Evolutionary conservation across 2,888 invertebrate species (phyloP).

Genomic region (Eristalis tenax): DNA sequence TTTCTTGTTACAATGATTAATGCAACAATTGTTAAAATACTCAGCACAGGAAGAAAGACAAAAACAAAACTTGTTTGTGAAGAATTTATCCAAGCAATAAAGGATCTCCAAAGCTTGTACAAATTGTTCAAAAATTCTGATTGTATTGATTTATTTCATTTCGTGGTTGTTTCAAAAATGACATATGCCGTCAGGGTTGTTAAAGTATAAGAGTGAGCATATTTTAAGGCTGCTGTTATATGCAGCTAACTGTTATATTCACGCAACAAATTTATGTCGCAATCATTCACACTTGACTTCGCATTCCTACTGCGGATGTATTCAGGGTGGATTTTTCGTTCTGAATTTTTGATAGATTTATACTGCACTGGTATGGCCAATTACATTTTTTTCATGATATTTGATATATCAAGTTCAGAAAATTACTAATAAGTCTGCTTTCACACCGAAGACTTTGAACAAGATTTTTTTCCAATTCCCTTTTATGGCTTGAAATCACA

Average conservation of each 20-base stretch:
- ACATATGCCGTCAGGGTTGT: not conserved
- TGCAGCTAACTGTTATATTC: not conserved
- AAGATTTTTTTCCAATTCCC: too few relatives aligned
- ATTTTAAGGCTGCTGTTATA: not conserved
- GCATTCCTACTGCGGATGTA: too few relatives aligned
- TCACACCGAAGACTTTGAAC: too few relatives aligned
- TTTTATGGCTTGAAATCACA: too few relatives aligned
- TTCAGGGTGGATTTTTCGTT: too few relatives aligned
- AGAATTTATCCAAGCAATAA: not conserved
- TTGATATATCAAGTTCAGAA: too few relatives aligned
- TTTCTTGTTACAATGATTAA: not conserved
- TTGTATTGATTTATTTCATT: not conserved
- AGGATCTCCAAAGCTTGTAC: not conserved
- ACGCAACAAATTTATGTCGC: too few relatives aligned
- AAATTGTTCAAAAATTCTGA: not conserved
- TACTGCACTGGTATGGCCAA: too few relatives aligned
- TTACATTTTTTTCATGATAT: too few relatives aligned
- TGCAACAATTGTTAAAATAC: not conserved
- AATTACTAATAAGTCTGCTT: too few relatives aligned
- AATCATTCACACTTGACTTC: too few relatives aligned
- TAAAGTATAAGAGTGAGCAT: not conserved
- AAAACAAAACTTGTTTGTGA: not conserved
- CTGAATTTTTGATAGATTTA: too few relatives aligned
- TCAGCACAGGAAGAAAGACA: not conserved
- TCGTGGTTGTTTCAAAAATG: not conserved